These are phyloP conservation scores for Catharus minimus DNA, from an alignment of 2,113 vertebrate species.

Conservation along the genomic window DNA sequence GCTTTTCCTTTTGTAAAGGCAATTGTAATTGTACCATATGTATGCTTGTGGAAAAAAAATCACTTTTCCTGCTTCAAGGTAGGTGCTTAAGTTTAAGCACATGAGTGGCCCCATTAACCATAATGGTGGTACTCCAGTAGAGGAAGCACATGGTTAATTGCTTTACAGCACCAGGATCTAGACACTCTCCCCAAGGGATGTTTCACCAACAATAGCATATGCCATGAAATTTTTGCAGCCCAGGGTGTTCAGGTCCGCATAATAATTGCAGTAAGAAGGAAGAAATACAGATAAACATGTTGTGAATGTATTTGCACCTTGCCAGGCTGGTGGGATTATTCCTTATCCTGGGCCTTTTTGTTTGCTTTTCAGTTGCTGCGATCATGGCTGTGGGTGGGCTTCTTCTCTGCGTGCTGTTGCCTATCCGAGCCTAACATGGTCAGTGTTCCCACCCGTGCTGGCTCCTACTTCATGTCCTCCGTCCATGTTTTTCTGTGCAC, in stretches of 20 bases:
- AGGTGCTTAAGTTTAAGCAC: slow-evolving; percentile 54
- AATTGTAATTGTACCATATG: background rate
- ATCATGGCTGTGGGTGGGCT: slow-evolving; percentile 81
- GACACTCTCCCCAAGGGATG: background rate
- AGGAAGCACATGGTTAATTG: background rate
- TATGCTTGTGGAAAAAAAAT: background rate
- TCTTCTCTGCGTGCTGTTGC: slow-evolving; percentile 82
- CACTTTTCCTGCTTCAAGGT: slow-evolving; percentile 9
- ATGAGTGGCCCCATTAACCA: slow-evolving; percentile 2
- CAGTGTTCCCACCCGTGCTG: slow-evolving; percentile 69
- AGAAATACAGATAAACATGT: background rate
- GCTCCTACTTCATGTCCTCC: slow-evolving; percentile 55
- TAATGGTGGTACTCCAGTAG: background rate
- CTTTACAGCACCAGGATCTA: background rate
- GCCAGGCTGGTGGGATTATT: slow-evolving; percentile 57
- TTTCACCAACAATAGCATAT: background rate
- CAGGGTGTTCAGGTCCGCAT: background rate
- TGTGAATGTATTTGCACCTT: slow-evolving; percentile 52
- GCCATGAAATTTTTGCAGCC: background rate
- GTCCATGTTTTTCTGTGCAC: slow-evolving; percentile 43
- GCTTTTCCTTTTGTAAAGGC: background rate
- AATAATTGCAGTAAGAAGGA: background rate
- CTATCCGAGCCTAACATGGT: slow-evolving; percentile 82
- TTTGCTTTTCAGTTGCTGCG: slow-evolving; percentile 83
- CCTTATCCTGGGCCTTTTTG: slow-evolving; percentile 79